Conservation (phyloP, 2,797 vertebrate species). For the Enteromius thamalakanensis region DNA sequence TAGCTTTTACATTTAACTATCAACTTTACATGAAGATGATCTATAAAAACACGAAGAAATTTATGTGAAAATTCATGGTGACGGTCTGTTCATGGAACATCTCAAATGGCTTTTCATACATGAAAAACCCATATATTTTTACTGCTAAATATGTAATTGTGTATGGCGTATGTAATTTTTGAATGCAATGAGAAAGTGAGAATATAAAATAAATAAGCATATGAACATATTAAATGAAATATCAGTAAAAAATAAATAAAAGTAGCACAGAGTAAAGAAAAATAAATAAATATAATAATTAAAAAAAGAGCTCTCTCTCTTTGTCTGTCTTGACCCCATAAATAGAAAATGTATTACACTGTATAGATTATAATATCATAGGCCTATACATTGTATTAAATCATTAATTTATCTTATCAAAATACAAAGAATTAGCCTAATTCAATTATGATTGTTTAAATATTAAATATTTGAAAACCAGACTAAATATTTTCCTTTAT, state of each 20-base stretch:
- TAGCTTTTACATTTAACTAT: no score
- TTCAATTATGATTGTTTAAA: background rate
- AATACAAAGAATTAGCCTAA: background rate
- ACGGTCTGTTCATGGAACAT: background rate
- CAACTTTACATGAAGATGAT: no score
- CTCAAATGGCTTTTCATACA: background rate
- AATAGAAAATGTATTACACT: background rate
- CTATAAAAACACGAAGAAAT: no score
- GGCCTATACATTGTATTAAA: background rate
- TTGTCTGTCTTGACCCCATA: background rate
- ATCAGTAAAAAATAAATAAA: background rate
- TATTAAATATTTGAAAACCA: background rate
- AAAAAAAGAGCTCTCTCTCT: background rate
- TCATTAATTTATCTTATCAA: background rate
- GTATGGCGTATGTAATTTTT: background rate
- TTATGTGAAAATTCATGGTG: background rate
- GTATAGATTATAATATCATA: background rate
- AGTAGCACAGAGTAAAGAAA: background rate
- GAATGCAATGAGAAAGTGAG: background rate
- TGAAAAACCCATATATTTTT: background rate
- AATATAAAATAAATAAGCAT: background rate
- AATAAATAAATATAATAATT: background rate
- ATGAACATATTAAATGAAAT: background rate
- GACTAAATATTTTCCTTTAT: background rate
- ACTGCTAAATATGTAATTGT: background rate